A percentile compares a stretch with the other conserved stretches of the same genome.
Conservation (phyloP, 1,140 invertebrate species). For the Adoxophyes honmai region DNA sequence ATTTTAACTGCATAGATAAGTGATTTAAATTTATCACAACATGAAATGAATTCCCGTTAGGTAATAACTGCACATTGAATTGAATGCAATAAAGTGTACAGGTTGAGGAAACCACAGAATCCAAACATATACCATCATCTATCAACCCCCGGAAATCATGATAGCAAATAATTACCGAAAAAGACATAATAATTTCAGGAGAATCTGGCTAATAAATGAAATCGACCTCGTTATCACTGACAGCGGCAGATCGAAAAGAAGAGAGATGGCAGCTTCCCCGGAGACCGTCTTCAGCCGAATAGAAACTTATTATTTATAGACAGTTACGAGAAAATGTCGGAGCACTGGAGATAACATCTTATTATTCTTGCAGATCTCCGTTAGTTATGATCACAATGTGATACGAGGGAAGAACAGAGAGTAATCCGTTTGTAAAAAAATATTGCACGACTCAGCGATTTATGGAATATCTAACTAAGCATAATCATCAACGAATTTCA, state of each 20-base stretch:
- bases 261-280: constrained; percentile 40
- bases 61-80: too few relatives aligned
- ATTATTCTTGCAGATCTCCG: constrained; percentile 9
- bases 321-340: constrained; percentile 9
- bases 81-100: too few relatives aligned
- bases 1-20: too few relatives aligned
- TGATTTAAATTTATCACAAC: too few relatives aligned
- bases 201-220: constrained; percentile 37
- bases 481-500: too few relatives aligned
- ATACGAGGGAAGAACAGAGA: not conserved
- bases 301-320: constrained; percentile 21
- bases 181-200: constrained; percentile 13
- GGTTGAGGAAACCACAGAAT: not conserved
- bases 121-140: too few relatives aligned
- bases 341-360: constrained; percentile 4
- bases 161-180: constrained; percentile 4
- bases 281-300: constrained; percentile 26
- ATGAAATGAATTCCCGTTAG: too few relatives aligned
- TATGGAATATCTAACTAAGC: too few relatives aligned
- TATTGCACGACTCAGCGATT: too few relatives aligned
- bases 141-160: not conserved
- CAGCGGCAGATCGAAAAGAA: constrained; percentile 38
- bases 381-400: constrained; percentile 1
- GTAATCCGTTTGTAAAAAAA: too few relatives aligned
- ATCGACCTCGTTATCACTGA: constrained; percentile 40